Evolutionary conservation across 2,797 vertebrate species (phyloP).

Genomic region (Hemitrygon akajei): DNA sequence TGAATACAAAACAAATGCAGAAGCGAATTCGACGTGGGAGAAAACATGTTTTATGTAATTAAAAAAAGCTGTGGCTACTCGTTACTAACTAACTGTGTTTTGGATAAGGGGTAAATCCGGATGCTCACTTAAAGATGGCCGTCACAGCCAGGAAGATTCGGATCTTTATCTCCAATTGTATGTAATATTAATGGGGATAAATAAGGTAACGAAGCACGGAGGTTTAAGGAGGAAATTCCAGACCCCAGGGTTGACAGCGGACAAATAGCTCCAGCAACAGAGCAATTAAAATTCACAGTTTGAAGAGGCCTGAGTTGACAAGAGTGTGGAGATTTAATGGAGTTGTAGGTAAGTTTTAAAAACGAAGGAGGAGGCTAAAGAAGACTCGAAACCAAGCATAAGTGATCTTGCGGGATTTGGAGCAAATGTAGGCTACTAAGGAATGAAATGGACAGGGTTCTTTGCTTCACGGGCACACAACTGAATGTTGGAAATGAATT

Average conservation of each 20-base stretch:
- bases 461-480: neutral
- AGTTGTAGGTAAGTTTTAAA: neutral
- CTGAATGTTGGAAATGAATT: neutral
- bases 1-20: neutral
- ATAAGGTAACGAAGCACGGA: neutral
- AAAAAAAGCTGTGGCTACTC: too few species aligned
- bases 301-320: neutral
- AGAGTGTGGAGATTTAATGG: neutral
- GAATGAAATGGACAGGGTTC: neutral
- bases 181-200: too few species aligned
- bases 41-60: neutral
- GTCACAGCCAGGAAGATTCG: too few species aligned
- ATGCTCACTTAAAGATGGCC: too few species aligned
- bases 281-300: neutral
- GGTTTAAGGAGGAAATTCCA: neutral
- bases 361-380: neutral
- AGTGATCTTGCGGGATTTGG: neutral
- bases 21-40: neutral
- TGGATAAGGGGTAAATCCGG: neutral
- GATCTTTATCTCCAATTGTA: too few species aligned
- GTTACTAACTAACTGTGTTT: neutral
- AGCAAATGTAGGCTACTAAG: neutral
- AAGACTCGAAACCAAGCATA: neutral
- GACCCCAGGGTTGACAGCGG: neutral
- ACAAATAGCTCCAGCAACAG: too few species aligned